Evolutionary conservation across 2,888 invertebrate species (phyloP), one percentile per base, ranked within the genome.

Genomic region (Celastrina argiolus): DNA sequence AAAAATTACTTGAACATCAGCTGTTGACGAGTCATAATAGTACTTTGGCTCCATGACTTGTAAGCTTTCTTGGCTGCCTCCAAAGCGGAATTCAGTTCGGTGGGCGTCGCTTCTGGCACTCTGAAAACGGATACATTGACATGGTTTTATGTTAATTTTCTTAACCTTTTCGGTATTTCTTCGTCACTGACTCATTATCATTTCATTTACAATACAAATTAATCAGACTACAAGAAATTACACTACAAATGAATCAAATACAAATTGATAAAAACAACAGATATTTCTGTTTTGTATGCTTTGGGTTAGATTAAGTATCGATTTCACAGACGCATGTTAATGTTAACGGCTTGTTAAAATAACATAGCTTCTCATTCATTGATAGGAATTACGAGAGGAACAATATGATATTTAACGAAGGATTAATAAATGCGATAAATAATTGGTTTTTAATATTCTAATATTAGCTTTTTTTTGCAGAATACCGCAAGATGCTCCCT

Each of bases 11-110:
- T 96, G 84, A 98, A 96, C 96, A 98, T 97, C 41, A 96, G 92
- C 84, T 98, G 98, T 82, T 99, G 99, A 56, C 99, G 93, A 8
- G 97, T 96, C 72, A 99, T 92, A 41, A 99, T 94, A 2, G 99
- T 98, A 16, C 97, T 96, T 80, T 96, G 93, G 65, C 96, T 96
- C 99, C 99, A 99, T 70, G 94, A 92, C 77, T 92, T 92, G 77
- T 90, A 94, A 0, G 97, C 97, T 69, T 94, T 94, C 83, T 96
- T 96, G 7, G 97, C 95, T 7, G 97, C 95, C 66, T 95, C 94
- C 42, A 98, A 95, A 0, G 99, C 99, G 7, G 93, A 89, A 74
- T 97, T 94, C 95, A 99, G 96, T 91, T 99, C 99, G 7, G 92
- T 92, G 76, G 93, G 92, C 0, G 99, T 99, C 36, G 96, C 92